Conservation (phyloP, 2,797 vertebrate species). For the Pseudopleuronectes americanus region DNA sequence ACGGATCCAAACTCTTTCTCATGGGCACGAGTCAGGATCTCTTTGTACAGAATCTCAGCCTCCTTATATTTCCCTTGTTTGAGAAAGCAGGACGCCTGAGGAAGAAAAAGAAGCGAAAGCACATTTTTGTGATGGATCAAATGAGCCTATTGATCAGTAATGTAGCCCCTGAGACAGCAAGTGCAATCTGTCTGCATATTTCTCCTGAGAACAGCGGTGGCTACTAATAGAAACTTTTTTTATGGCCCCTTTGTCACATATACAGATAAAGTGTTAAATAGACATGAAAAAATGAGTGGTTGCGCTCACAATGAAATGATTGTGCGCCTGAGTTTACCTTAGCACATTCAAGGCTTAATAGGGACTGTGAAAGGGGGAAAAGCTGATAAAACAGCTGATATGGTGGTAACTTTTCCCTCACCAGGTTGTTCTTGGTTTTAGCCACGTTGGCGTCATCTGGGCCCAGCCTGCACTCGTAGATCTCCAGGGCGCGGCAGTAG, state of each 20-base stretch:
- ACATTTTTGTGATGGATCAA: constrained; percentile 39
- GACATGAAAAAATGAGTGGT: too few species aligned
- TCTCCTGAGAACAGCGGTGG: constrained; percentile 1
- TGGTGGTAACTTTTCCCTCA: constrained; percentile 63
- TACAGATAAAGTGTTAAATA: too few species aligned
- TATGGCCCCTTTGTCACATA: too few species aligned
- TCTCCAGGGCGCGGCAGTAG: constrained; percentile 96
- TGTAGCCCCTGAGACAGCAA: constrained; percentile 10
- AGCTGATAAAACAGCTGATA: background rate
- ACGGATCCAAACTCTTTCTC: constrained; percentile 99
- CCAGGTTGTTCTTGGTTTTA: constrained; percentile 99
- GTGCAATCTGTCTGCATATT: constrained; percentile 15
- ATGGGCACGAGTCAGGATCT: constrained; percentile 97
- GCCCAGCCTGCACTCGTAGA: constrained; percentile 93
- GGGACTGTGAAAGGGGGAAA: background rate
- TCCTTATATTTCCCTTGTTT: constrained; percentile 98
- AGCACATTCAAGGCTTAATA: too few species aligned
- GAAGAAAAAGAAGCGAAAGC: constrained; percentile 25
- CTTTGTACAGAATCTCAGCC: constrained; percentile 97
- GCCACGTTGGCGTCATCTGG: constrained; percentile 96
- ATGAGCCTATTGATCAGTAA: constrained; percentile 19
- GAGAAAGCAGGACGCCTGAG: constrained; percentile 96
- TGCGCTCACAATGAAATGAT: too few species aligned
- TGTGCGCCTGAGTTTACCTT: too few species aligned
- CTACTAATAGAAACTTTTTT: constrained; percentile 28